phyloP scores from a whole-genome alignment of 2,797 vertebrate species.

The Pitangus sulphuratus region DNA sequence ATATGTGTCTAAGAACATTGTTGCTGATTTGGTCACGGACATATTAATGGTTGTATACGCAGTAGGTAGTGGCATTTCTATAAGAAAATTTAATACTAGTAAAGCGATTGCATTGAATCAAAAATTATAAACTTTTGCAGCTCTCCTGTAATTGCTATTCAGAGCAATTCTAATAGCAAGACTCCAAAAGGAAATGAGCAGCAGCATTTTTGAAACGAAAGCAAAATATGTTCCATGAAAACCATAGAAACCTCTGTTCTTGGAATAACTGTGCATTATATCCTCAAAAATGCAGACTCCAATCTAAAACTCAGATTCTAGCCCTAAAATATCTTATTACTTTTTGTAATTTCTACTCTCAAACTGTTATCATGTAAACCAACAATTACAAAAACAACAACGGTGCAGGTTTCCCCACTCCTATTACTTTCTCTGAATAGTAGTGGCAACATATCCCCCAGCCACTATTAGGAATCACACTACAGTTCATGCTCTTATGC shows the following conservation, averaged over 20 bases:
- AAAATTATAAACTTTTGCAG: slow-evolving; percentile 78
- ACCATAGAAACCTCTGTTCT: neutral
- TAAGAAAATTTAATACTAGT: slow-evolving; percentile 74
- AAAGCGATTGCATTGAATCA: slow-evolving; percentile 77
- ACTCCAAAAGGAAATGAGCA: slow-evolving; percentile 35
- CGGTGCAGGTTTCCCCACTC: slow-evolving; percentile 3
- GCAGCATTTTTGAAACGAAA: neutral
- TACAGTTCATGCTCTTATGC: neutral
- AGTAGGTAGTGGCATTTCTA: slow-evolving; percentile 70
- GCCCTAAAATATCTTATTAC: neutral
- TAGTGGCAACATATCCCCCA: neutral
- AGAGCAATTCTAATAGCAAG: slow-evolving; percentile 51
- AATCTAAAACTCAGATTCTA: neutral
- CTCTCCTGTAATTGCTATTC: slow-evolving; percentile 75
- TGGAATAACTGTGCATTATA: neutral
- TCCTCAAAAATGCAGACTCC: neutral
- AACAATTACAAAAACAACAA: slow-evolving; percentile 42
- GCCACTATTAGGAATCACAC: neutral
- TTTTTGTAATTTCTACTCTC: neutral
- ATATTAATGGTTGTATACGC: slow-evolving; percentile 70
- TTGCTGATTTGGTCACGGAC: slow-evolving; percentile 43
- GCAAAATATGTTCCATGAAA: slow-evolving; percentile 49
- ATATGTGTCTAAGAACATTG: neutral
- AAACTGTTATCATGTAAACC: neutral
- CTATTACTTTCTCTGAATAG: slow-evolving; percentile 37